phyloP scores from a whole-genome alignment of 2,113 vertebrate genomes.

The Aleadryas rufinucha region DNA sequence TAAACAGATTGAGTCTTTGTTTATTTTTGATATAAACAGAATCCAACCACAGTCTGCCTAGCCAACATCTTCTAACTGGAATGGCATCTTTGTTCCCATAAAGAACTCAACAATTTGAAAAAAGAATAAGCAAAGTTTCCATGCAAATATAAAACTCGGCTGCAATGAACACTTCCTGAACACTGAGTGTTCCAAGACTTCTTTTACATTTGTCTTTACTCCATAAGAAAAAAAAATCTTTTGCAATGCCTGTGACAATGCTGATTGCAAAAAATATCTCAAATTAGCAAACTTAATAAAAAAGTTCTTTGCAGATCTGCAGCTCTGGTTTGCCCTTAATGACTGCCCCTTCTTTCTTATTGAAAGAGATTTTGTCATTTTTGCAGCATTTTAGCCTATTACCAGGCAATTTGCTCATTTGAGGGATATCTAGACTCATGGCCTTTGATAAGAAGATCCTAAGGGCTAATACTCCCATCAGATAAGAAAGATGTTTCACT shows the following conservation, averaged over 20 bases:
- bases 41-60: not conserved
- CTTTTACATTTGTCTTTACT: not conserved
- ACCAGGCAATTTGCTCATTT: not conserved
- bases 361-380: not conserved
- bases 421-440: not conserved
- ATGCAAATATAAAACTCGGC: not conserved
- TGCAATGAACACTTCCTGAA: not conserved
- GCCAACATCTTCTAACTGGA: not conserved
- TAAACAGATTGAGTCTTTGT: not conserved
- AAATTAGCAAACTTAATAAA: not conserved
- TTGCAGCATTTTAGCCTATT: not conserved
- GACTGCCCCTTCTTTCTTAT: not conserved
- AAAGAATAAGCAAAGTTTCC: not conserved
- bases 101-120: not conserved
- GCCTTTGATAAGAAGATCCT: not conserved
- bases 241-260: not conserved
- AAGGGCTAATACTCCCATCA: not conserved
- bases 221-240: not conserved
- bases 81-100: not conserved
- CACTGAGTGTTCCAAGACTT: not conserved
- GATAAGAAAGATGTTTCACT: not conserved
- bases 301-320: not conserved
- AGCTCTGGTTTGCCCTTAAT: not conserved
- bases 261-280: not conserved
- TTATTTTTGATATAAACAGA: conserved; percentile 14